phyloP scores from a whole-genome alignment of 2,113 vertebrate species.

The Serilophus lunatus region DNA sequence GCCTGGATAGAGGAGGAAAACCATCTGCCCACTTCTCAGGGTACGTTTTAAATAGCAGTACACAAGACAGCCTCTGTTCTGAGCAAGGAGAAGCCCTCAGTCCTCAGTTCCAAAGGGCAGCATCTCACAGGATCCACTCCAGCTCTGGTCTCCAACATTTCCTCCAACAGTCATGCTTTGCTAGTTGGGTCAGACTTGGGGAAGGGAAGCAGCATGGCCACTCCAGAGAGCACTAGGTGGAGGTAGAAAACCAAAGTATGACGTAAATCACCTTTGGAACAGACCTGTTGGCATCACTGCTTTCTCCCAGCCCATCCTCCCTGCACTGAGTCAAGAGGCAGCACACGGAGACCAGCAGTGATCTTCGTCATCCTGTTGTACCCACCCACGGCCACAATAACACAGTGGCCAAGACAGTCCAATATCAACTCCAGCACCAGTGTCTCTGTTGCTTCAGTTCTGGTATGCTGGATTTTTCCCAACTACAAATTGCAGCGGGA shows the following conservation, averaged over 20 bases:
- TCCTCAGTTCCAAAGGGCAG: rapidly evolving
- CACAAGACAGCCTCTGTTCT: background rate
- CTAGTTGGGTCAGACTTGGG: background rate
- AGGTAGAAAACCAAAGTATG: background rate
- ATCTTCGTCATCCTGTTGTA: background rate
- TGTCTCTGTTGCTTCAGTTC: background rate
- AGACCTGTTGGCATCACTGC: background rate
- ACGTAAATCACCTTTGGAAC: background rate
- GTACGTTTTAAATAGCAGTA: background rate
- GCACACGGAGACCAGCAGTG: background rate
- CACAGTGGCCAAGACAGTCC: background rate
- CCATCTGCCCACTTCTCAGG: background rate
- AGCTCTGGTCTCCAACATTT: background rate
- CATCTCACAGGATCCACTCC: background rate
- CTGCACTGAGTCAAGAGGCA: background rate
- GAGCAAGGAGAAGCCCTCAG: background rate
- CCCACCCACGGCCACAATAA: rapidly evolving
- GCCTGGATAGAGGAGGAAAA: background rate
- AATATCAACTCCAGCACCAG: background rate
- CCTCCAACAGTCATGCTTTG: background rate
- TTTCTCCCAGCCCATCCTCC: background rate
- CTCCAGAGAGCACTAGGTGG: background rate
- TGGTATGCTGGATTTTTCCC: background rate
- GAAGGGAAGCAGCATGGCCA: background rate
- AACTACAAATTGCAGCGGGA: background rate